These are phyloP conservation scores for Eledone cirrhosa DNA, from an alignment of 2,888 invertebrate species.

Conservation along the genomic window DNA sequence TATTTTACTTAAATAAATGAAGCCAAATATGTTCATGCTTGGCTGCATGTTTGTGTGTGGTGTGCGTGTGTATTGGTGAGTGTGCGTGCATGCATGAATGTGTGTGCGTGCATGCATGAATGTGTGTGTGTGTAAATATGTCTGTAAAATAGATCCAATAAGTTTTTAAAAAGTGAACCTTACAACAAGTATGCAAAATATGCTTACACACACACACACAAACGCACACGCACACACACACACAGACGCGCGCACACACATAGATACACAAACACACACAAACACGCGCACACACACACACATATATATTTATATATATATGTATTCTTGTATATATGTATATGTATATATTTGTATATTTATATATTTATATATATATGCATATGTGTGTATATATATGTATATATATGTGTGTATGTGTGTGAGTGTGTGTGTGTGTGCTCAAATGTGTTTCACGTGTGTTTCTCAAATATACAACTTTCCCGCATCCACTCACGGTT, in stretches of 20 bases:
- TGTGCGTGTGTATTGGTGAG: background rate
- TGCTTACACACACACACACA: background rate
- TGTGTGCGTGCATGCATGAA: background rate
- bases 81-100: background rate
- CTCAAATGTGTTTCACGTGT: background rate
- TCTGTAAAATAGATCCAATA: too few species aligned
- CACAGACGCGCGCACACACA: background rate
- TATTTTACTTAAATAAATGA: too few species aligned
- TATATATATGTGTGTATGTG: background rate
- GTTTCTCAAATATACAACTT: background rate
- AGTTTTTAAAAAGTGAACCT: too few species aligned
- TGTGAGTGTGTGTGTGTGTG: slow-evolving; percentile 14
- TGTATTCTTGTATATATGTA: background rate
- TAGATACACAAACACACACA: background rate
- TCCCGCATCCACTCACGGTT: too few species aligned
- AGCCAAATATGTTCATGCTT: too few species aligned
- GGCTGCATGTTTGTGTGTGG: too few species aligned
- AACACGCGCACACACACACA: background rate
- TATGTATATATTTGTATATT: background rate
- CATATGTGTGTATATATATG: background rate
- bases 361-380: background rate
- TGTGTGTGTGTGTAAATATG: background rate
- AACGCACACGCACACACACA: background rate
- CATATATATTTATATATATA: background rate
- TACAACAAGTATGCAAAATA: background rate